Conservation (phyloP, 1,140 invertebrate genomes). For the Drosophila funebris region DNA sequence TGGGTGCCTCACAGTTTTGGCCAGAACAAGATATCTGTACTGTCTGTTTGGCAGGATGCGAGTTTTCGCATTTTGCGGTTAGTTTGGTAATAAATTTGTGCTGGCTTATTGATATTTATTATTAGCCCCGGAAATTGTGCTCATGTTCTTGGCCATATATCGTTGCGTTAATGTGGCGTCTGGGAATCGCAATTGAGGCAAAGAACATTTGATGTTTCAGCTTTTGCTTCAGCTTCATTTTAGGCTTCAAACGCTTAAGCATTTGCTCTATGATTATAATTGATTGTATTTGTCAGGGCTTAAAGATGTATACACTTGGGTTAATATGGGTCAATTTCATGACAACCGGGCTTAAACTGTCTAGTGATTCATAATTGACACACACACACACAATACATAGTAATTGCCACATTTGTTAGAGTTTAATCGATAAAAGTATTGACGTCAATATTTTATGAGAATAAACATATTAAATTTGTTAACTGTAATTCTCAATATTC, state of each 20-base stretch:
- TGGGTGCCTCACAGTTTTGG: slow-evolving; percentile 6
- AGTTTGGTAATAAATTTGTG: slow-evolving; percentile 71
- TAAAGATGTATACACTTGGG: slow-evolving; percentile 6
- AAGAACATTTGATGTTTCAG: slow-evolving; percentile 15
- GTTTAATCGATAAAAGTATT: neutral
- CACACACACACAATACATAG: too few species aligned
- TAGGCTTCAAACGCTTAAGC: neutral
- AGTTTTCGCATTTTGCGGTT: slow-evolving; percentile 61
- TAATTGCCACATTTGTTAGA: neutral
- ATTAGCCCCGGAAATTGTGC: slow-evolving; percentile 74
- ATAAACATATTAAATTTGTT: too few species aligned
- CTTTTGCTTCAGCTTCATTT: neutral
- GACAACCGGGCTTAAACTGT: slow-evolving; percentile 16
- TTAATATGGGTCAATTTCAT: slow-evolving; percentile 37
- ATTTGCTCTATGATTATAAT: slow-evolving; percentile 19
- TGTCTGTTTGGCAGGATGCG: slow-evolving; percentile 20
- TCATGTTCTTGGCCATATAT: slow-evolving; percentile 43
- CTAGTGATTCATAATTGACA: slow-evolving; percentile 12
- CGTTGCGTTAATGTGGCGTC: slow-evolving; percentile 34
- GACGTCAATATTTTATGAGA: neutral
- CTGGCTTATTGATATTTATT: slow-evolving; percentile 80
- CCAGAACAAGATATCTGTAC: slow-evolving; percentile 38
- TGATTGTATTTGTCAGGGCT: slow-evolving; percentile 33
- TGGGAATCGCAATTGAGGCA: neutral
- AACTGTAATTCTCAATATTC: too few species aligned